Conservation (phyloP, 2,113 vertebrate genomes). For the Bos javanicus region DNA sequence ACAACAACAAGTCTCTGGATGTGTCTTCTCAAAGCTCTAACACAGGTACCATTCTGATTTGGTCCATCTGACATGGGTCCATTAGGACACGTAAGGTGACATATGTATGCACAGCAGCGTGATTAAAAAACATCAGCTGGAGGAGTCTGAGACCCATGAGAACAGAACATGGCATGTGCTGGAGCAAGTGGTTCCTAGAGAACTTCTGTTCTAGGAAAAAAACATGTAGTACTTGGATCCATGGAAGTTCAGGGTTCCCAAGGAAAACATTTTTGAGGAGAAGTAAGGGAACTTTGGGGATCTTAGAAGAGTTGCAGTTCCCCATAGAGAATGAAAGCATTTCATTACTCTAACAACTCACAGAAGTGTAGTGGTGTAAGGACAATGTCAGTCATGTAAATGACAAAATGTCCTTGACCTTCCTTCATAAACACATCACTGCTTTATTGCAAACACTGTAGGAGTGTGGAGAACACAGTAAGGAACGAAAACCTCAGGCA, state of each 20-base stretch:
- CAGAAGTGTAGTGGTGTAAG: not conserved
- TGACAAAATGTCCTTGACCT: not conserved
- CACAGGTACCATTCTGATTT: not conserved
- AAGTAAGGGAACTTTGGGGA: not conserved
- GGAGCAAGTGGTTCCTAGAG: not conserved
- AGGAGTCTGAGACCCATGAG: not conserved
- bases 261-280: not conserved
- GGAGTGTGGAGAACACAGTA: not conserved
- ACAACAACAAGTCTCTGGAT: not conserved
- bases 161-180: accelerated
- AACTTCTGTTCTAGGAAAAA: not conserved
- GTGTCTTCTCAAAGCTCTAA: not conserved
- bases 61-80: too few species aligned
- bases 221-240: not conserved
- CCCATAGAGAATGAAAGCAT: not conserved
- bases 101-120: not conserved
- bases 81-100: not conserved
- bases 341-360: not conserved
- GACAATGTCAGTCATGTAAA: not conserved
- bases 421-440: not conserved
- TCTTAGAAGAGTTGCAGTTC: not conserved
- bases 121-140: not conserved
- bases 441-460: not conserved
- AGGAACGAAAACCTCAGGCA: not conserved
- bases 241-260: too few species aligned